Evolutionary conservation across 2,113 vertebrate species (phyloP), one percentile per base, ranked within the genome.

Genomic region (Chaetorhynchus papuensis): DNA sequence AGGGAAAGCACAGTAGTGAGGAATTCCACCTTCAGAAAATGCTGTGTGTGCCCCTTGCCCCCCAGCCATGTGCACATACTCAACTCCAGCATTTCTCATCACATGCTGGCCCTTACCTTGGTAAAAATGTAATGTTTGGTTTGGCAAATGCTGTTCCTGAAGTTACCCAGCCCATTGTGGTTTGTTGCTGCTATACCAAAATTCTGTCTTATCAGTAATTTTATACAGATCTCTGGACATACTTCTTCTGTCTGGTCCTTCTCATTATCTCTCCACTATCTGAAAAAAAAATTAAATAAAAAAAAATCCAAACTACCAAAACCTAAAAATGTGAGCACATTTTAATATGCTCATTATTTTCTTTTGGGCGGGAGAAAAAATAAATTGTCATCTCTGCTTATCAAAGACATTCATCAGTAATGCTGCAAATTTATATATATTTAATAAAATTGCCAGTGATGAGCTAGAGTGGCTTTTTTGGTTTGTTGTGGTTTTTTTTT

Each of bases 1-100:
- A 96, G 91, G 83, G 92, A 95, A 89, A 84, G 78, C 87, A 59
- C 37, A 42, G 70, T 39, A 72, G 83, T 69, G 66, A 97, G 86
- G 93, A 95, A 88, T 95, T 79, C 69, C 75, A 84, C 63, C 92
- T 95, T 95, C 4, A 18, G 90, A 95, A 86, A 87, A 83, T 22
- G 70, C 21, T 72, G 39, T 76, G 13, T 72, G 61, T 64, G 59
- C 64, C 90, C 87, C 61, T 83, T 85, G 90, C 60, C 77, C 53
- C 84, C 59, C 37, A 93, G 91, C 93, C 82, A 75, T 37, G 66
- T 3, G 50, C 87, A 93, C 28, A 23, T 74, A 78, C 57, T 93
- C 64, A 23, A 0, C 60, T 78, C 64, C 57, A 60, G 39, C 4
- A 9, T 31, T 85, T 89, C 79, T 41, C 27, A 68, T 61, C 8